Evolutionary conservation across 2,113 vertebrate genomes (phyloP).

Genomic region (Esox niger): DNA sequence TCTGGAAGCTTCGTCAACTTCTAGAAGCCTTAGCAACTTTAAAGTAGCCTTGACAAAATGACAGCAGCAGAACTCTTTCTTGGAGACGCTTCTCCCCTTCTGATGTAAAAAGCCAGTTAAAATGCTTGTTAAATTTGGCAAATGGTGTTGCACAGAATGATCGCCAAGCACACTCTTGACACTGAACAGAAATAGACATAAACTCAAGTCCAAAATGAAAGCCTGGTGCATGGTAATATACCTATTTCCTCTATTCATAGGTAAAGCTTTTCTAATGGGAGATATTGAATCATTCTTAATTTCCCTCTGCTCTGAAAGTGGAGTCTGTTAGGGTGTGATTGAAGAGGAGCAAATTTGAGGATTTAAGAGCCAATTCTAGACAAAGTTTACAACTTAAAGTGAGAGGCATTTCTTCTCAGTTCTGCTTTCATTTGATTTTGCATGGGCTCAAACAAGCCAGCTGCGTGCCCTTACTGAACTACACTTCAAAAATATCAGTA

Average conservation of each 20-base stretch:
- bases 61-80: constrained; percentile 31
- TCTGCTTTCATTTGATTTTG: too few relatives aligned
- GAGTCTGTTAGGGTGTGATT: background rate
- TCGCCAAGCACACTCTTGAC: constrained; percentile 24
- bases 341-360: background rate
- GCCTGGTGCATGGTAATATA: too few relatives aligned
- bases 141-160: constrained; percentile 36
- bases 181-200: too few relatives aligned
- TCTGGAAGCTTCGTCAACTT: constrained; percentile 7
- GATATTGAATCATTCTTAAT: background rate
- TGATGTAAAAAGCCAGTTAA: constrained; percentile 48
- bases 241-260: background rate
- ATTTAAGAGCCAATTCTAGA: background rate
- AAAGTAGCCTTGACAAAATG: constrained; percentile 48
- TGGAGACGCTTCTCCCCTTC: constrained; percentile 27
- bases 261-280: background rate
- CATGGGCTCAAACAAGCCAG: too few relatives aligned
- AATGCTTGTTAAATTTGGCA: constrained; percentile 47
- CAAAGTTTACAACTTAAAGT: background rate
- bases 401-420: background rate
- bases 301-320: background rate
- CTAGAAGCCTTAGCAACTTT: constrained; percentile 38
- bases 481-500: too few relatives aligned
- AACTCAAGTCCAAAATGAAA: too few relatives aligned
- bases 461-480: too few relatives aligned